Conservation (phyloP, 2,113 vertebrate species). For the Zapornia atra region DNA sequence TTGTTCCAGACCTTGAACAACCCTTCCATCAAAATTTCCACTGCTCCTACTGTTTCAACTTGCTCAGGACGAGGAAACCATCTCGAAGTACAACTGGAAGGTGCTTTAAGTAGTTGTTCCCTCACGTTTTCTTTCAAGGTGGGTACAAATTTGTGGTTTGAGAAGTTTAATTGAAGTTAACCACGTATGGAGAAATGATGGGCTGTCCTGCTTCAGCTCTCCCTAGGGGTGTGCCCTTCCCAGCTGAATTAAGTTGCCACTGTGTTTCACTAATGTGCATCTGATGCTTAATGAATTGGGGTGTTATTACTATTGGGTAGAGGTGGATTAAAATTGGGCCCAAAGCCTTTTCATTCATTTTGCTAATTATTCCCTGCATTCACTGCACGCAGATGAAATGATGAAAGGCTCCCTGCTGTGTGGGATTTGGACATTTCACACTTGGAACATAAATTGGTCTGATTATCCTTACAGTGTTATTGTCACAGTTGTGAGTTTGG, state of each 20-base stretch:
- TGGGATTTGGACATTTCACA: conserved; percentile 27
- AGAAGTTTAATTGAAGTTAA: neutral
- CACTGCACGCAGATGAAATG: conserved; percentile 46
- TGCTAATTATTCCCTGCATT: conserved; percentile 58
- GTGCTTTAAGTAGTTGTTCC: neutral
- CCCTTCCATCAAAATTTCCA: neutral
- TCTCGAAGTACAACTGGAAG: neutral
- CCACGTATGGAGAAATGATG: neutral
- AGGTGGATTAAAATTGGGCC: conserved; percentile 52
- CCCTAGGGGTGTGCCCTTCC: neutral
- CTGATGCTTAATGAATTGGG: conserved; percentile 52
- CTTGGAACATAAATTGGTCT: conserved; percentile 60
- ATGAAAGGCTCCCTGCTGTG: conserved; percentile 61
- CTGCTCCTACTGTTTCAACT: neutral
- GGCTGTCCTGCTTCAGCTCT: neutral
- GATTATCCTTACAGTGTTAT: conserved; percentile 31
- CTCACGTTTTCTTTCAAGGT: neutral
- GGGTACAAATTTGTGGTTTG: neutral
- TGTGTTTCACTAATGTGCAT: conserved; percentile 34
- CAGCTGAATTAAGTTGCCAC: conserved; percentile 46
- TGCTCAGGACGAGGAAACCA: neutral
- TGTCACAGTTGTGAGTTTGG: conserved; percentile 7
- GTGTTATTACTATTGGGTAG: conserved; percentile 41
- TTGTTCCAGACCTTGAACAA: neutral
- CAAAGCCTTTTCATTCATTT: conserved; percentile 50